Percentiles rank a stretch among this genome's conserved stretches.
Evolutionary conservation across 2,797 vertebrate genomes (phyloP).

Genomic region (Dryobates pubescens): DNA sequence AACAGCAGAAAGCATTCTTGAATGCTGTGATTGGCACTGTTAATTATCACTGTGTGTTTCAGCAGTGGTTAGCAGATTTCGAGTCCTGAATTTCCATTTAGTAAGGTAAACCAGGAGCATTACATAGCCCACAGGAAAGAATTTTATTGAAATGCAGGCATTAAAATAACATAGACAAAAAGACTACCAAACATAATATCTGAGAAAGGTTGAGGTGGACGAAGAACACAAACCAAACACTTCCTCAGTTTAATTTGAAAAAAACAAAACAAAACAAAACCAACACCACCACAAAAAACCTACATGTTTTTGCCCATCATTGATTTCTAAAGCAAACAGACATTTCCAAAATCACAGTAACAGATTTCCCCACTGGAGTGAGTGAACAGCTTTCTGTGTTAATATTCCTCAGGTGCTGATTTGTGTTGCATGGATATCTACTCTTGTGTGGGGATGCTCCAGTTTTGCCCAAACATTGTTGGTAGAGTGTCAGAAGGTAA

Average conservation of each 20-base stretch:
- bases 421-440: not conserved
- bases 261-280: no score
- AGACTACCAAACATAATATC: not conserved
- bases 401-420: not conserved
- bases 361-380: not conserved
- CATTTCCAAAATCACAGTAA: not conserved
- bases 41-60: constrained; percentile 49
- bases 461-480: not conserved
- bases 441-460: not conserved
- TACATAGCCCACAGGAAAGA: not conserved
- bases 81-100: constrained; percentile 11
- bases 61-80: constrained; percentile 30
- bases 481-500: not conserved
- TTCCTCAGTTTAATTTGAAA: not conserved
- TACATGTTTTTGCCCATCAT: not conserved
- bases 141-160: not conserved
- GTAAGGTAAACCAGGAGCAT: constrained; percentile 6
- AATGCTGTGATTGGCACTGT: constrained; percentile 43
- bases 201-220: not conserved
- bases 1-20: not conserved
- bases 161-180: constrained; percentile 2
- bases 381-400: not conserved
- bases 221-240: not conserved
- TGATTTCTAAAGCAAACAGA: not conserved
- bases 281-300: not conserved